Evolutionary conservation across 2,113 vertebrate species (phyloP).

Genomic region (Neodon shergylaensis): DNA sequence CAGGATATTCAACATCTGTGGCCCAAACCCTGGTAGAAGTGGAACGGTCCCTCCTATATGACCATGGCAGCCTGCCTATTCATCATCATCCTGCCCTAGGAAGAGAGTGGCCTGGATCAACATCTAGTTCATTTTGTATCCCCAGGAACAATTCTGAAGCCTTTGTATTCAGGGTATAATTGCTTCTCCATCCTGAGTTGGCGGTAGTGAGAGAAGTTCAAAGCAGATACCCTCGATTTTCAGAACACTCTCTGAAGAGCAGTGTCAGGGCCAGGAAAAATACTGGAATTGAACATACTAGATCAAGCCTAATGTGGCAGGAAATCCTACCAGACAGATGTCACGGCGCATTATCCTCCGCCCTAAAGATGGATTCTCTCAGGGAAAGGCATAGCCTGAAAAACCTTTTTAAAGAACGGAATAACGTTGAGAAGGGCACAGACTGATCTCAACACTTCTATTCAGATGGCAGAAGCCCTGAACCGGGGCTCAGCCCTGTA

Average conservation of each 20-base stretch:
- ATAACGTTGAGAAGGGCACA: too few relatives aligned
- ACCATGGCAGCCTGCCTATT: background rate
- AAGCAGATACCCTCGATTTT: background rate
- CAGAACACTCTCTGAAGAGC: too few relatives aligned
- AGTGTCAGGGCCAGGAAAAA: background rate
- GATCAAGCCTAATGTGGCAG: background rate
- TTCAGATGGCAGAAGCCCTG: background rate
- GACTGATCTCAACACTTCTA: background rate
- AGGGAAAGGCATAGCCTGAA: background rate
- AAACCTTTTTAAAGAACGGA: background rate
- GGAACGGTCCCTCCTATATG: background rate
- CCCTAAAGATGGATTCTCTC: background rate
- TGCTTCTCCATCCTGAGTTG: background rate
- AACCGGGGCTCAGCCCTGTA: too few relatives aligned
- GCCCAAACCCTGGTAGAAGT: background rate
- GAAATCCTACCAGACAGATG: background rate
- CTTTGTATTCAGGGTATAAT: background rate
- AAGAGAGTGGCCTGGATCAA: background rate
- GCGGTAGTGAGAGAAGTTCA: background rate
- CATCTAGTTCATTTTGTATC: background rate
- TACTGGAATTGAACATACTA: background rate
- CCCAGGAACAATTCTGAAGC: background rate
- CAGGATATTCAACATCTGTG: background rate
- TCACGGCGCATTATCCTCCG: background rate
- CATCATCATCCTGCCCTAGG: background rate